Conservation (phyloP, 2,888 invertebrate genomes). For the Meloe dianella region DNA sequence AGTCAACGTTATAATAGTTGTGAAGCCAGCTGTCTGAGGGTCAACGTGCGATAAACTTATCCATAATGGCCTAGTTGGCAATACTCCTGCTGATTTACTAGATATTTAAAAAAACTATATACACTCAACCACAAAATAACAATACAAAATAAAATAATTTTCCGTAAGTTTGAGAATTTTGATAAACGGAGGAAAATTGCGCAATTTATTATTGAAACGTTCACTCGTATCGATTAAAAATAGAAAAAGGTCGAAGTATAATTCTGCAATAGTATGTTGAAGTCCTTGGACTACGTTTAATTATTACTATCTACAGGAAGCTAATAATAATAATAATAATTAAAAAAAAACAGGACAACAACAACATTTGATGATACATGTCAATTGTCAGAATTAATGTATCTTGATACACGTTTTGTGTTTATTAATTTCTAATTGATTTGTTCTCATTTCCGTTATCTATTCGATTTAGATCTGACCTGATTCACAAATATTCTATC, state of each 20-base stretch:
- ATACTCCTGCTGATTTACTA: not conserved
- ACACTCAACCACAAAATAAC: not conserved
- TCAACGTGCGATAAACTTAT: conserved; percentile 16
- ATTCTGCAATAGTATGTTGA: conserved; percentile 1
- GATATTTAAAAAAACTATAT: not conserved
- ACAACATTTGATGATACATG: not conserved
- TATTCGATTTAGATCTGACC: not conserved
- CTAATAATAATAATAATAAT: not conserved
- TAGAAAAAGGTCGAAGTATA: conserved; percentile 7
- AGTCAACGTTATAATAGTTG: conserved; percentile 1
- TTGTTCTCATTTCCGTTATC: not conserved
- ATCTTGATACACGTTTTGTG: not conserved
- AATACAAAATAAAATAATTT: not conserved
- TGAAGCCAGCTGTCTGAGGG: conserved; percentile 8
- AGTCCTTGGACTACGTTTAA: conserved; percentile 4
- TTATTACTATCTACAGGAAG: not conserved
- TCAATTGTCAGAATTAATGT: not conserved
- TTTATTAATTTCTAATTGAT: not conserved
- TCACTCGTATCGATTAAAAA: not conserved
- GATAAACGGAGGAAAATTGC: not conserved
- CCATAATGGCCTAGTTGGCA: conserved; percentile 7
- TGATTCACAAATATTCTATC: not conserved
- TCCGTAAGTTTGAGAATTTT: not conserved
- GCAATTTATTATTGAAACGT: not conserved
- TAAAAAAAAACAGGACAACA: not conserved